phyloP scores from a whole-genome alignment of 2,113 vertebrate species.

The Eulacestoma nigropectus region DNA sequence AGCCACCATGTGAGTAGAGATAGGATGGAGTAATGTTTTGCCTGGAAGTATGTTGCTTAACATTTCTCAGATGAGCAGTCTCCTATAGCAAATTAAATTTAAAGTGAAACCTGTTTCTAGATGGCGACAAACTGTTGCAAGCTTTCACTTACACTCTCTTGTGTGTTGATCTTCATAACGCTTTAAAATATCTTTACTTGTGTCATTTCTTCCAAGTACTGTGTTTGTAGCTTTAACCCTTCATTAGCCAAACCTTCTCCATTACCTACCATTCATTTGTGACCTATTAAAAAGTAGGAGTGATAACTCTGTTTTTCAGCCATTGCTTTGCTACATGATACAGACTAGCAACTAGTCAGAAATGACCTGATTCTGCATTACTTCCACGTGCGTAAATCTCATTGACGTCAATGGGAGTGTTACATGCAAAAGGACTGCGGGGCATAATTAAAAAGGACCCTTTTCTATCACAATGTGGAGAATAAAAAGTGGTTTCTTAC shows the following conservation, averaged over 20 bases:
- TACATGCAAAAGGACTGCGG: slow-evolving; percentile 14
- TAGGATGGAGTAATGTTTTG: not conserved
- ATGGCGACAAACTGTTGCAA: slow-evolving; percentile 13
- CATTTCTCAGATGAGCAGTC: slow-evolving; percentile 41
- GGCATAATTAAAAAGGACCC: slow-evolving; percentile 31
- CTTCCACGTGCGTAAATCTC: slow-evolving; percentile 32
- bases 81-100: slow-evolving; percentile 3
- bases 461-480: slow-evolving; percentile 28
- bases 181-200: not conserved
- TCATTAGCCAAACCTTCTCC: not conserved
- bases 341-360: slow-evolving; percentile 1
- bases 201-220: not conserved
- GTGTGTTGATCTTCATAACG: not conserved
- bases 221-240: slow-evolving; percentile 9
- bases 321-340: not conserved
- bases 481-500: not conserved
- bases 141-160: not conserved
- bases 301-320: not conserved
- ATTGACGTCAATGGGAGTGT: slow-evolving; percentile 35
- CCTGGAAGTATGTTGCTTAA: not conserved
- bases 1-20: not conserved
- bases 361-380: slow-evolving; percentile 41
- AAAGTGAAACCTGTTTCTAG: slow-evolving; percentile 20
- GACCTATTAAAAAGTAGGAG: not conserved
- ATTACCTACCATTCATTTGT: not conserved